A percentile compares a stretch with the other conserved stretches of the same genome.
These are phyloP conservation scores for Diadromus collaris DNA, from an alignment of 2,888 invertebrate genomes.

Conservation along the genomic window DNA sequence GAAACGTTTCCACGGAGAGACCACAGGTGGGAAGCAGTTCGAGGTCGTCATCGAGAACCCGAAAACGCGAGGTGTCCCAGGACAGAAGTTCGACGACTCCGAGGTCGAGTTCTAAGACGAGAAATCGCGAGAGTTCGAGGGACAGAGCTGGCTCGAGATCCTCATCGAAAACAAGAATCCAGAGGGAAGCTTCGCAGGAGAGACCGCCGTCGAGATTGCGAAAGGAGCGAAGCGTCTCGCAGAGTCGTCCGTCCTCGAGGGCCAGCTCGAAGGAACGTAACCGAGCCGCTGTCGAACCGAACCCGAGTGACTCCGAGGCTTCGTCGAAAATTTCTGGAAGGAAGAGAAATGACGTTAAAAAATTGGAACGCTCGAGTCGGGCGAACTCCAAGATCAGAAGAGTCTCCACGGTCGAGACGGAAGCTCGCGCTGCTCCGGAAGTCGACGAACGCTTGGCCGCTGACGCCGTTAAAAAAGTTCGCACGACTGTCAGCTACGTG, in stretches of 20 bases:
- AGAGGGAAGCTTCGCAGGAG: conserved; percentile 60
- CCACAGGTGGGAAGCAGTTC: conserved; percentile 58
- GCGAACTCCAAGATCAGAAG: conserved; percentile 51
- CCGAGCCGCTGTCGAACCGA: conserved; percentile 61
- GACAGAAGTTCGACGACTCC: conserved; percentile 25
- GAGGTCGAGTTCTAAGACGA: conserved; percentile 31
- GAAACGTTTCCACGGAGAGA: conserved; percentile 68
- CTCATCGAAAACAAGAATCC: conserved; percentile 69
- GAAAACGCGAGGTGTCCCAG: conserved; percentile 47
- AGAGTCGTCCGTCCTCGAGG: conserved; percentile 70
- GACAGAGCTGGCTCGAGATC: conserved; percentile 69
- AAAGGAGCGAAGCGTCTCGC: conserved; percentile 55
- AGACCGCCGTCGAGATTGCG: conserved; percentile 29
- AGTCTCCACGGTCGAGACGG: conserved; percentile 49
- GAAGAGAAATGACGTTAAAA: conserved; percentile 79
- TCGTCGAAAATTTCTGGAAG: conserved; percentile 51
- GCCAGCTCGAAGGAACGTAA: conserved; percentile 74
- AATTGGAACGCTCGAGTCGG: conserved; percentile 71
- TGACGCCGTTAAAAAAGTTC: conserved; percentile 86
- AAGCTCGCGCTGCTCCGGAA: conserved; percentile 52
- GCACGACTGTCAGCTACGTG: conserved; percentile 86
- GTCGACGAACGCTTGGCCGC: conserved; percentile 81
- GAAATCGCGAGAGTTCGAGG: conserved; percentile 55
- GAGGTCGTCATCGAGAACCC: conserved; percentile 63
- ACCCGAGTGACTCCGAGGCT: conserved; percentile 60